Evolutionary conservation across 2,888 invertebrate species (phyloP).

Genomic region (Muschampia staudingeri): DNA sequence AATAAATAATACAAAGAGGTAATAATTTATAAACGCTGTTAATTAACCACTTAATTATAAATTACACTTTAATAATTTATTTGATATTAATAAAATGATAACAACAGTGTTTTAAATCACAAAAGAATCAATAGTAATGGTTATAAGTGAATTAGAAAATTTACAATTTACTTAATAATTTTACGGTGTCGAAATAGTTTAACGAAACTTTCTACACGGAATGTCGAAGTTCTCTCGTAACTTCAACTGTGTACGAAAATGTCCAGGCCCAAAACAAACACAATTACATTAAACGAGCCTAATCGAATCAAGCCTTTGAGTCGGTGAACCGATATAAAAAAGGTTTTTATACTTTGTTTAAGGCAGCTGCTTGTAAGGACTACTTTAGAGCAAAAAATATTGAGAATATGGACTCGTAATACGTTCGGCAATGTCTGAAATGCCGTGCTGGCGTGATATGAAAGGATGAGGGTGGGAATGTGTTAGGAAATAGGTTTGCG

Average conservation of each 20-base stretch:
- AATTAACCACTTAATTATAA: too few relatives aligned
- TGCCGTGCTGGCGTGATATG: conserved; percentile 78
- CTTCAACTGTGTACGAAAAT: conserved; percentile 54
- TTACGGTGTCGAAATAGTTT: background rate
- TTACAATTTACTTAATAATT: background rate
- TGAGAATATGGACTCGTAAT: conserved; percentile 75
- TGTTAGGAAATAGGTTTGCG: conserved; percentile 82
- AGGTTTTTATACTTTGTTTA: conserved; percentile 39
- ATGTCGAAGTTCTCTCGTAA: background rate
- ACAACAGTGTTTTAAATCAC: too few relatives aligned
- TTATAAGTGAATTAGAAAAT: too few relatives aligned
- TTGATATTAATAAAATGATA: too few relatives aligned
- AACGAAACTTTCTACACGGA: background rate
- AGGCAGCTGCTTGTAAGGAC: conserved; percentile 16
- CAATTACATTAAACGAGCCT: conserved; percentile 63
- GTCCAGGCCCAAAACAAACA: conserved; percentile 64
- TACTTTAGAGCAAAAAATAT: conserved; percentile 56
- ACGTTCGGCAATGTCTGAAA: conserved; percentile 80
- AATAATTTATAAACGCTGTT: too few relatives aligned
- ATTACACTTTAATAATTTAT: too few relatives aligned
- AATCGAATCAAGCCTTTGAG: conserved; percentile 49
- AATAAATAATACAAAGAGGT: too few relatives aligned
- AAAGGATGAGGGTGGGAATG: conserved; percentile 78
- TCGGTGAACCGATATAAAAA: conserved; percentile 36
- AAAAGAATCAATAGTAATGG: too few relatives aligned